These are phyloP conservation scores for Tachina lurida DNA, from an alignment of 2,888 invertebrate genomes.

Conservation along the genomic window DNA sequence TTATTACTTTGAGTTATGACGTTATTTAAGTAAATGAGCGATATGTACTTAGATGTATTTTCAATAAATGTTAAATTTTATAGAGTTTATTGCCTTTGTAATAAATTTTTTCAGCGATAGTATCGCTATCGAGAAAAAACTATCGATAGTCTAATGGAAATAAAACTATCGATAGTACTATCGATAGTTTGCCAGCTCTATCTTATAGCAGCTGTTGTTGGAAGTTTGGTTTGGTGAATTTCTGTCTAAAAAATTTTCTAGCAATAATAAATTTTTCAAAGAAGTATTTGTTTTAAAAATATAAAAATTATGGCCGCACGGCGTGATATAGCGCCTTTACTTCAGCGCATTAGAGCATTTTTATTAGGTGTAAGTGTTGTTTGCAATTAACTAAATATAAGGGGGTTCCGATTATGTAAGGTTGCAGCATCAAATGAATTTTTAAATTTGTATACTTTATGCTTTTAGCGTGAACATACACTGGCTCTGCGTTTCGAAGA, in stretches of 20 bases:
- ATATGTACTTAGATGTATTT: too few species aligned
- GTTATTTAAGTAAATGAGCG: too few species aligned
- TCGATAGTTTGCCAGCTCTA: too few species aligned
- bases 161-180: too few species aligned
- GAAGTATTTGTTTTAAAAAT: constrained; percentile 60
- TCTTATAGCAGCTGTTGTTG: constrained; percentile 14
- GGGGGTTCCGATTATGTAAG: constrained; percentile 60
- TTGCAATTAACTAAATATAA: neutral
- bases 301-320: constrained; percentile 81
- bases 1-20: too few species aligned
- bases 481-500: constrained; percentile 88
- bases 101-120: too few species aligned
- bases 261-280: constrained; percentile 63
- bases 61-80: too few species aligned
- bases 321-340: constrained; percentile 86
- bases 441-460: constrained; percentile 9
- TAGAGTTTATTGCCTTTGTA: too few species aligned
- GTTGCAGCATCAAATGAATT: neutral
- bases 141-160: too few species aligned
- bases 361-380: constrained; percentile 86
- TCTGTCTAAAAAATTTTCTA: neutral
- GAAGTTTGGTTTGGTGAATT: constrained; percentile 18
- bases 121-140: too few species aligned
- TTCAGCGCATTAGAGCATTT: constrained; percentile 86
- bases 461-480: constrained; percentile 85